Conservation (phyloP, 1,140 invertebrate species). For the Carposina sasakii region DNA sequence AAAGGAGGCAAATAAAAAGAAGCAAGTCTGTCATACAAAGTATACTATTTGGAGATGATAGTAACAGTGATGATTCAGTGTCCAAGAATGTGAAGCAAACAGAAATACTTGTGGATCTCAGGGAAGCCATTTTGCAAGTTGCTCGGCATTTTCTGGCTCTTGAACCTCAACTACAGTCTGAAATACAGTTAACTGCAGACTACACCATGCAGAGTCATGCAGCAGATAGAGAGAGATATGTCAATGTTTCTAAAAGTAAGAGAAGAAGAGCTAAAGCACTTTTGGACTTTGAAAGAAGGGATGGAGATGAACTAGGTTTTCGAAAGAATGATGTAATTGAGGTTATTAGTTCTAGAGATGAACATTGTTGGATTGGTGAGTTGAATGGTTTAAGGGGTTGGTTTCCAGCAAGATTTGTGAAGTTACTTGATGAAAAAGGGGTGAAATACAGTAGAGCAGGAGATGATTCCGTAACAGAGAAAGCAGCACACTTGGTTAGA, state of each 20-base stretch:
- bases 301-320: conserved; percentile 99
- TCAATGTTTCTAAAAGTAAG: conserved; percentile 90
- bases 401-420: conserved; percentile 99
- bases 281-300: conserved; percentile 97
- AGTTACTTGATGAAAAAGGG: conserved; percentile 96
- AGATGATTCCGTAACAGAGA: conserved; percentile 97
- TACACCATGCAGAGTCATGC: conserved; percentile 97
- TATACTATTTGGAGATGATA: conserved; percentile 87
- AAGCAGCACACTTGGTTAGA: conserved; percentile 95
- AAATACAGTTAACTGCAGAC: conserved; percentile 89
- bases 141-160: conserved; percentile 90
- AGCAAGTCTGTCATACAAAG: conserved; percentile 93
- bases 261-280: conserved; percentile 95
- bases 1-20: conserved; percentile 89
- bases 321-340: conserved; percentile 98
- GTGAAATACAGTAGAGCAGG: conserved; percentile 97
- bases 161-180: conserved; percentile 82
- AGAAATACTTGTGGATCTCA: conserved; percentile 95
- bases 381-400: conserved; percentile 97
- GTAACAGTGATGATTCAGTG: conserved; percentile 86
- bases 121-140: conserved; percentile 94
- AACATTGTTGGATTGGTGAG: conserved; percentile 99
- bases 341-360: conserved; percentile 97
- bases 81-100: conserved; percentile 97
- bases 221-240: conserved; percentile 94